These are phyloP conservation scores for Mustela nigripes DNA, from an alignment of 2,113 vertebrate genomes.

Conservation along the genomic window DNA sequence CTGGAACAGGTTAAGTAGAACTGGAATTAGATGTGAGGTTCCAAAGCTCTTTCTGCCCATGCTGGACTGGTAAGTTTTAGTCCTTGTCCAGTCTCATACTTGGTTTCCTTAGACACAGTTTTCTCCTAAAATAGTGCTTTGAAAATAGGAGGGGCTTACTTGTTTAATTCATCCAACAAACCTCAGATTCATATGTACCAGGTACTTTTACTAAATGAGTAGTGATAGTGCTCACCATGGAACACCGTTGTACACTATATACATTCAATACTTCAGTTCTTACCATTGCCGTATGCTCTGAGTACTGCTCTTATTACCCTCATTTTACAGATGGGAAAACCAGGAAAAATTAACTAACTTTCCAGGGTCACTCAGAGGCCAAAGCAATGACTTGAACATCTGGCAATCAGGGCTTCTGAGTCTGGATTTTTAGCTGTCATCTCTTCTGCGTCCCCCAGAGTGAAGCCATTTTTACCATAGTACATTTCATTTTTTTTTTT, in stretches of 20 bases:
- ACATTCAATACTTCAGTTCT: neutral
- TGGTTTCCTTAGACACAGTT: neutral
- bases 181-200: neutral
- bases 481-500: neutral
- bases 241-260: neutral
- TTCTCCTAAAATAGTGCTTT: neutral
- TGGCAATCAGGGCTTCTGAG: neutral
- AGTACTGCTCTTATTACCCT: neutral
- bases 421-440: neutral
- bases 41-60: neutral
- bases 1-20: neutral
- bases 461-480: neutral
- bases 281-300: rapidly evolving
- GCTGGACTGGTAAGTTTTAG: neutral
- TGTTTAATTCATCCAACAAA: neutral
- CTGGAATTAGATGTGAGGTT: neutral
- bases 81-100: neutral
- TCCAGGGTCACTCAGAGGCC: neutral
- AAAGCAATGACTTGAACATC: neutral
- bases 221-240: neutral
- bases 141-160: neutral
- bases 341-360: constrained; percentile 5
- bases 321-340: neutral
- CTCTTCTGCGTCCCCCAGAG: neutral
- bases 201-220: neutral